These are phyloP conservation scores for Euwallacea fornicatus DNA, from an alignment of 1,140 invertebrate species.

Conservation along the genomic window DNA sequence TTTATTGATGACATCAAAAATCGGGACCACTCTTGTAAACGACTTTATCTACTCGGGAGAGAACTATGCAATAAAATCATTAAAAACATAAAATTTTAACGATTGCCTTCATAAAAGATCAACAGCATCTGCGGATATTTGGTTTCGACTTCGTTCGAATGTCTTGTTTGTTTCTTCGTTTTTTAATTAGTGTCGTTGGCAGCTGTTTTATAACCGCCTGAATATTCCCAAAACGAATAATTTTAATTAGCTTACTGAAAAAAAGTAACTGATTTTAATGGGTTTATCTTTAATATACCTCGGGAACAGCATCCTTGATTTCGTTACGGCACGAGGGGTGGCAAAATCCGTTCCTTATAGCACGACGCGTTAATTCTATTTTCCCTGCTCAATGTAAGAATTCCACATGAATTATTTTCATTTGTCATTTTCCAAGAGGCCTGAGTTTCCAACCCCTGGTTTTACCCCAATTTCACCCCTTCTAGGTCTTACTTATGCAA, in stretches of 20 bases:
- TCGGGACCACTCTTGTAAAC: conserved; percentile 36
- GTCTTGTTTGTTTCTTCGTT: conserved; percentile 32
- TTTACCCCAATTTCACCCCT: conserved; percentile 38
- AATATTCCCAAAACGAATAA: too few relatives aligned
- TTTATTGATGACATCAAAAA: conserved; percentile 39
- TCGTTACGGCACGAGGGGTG: not conserved
- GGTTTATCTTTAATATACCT: too few relatives aligned
- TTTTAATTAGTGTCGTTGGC: conserved; percentile 28
- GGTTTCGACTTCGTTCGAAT: conserved; percentile 16
- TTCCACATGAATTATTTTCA: conserved; percentile 45
- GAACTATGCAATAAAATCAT: conserved; percentile 36
- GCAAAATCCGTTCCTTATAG: conserved; percentile 25
- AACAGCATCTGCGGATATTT: conserved; percentile 36
- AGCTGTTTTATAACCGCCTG: conserved; percentile 11
- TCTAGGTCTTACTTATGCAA: conserved; percentile 41
- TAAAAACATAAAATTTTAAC: conserved; percentile 39
- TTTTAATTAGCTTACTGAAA: too few relatives aligned
- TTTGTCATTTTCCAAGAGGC: conserved; percentile 41
- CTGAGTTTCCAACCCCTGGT: conserved; percentile 28
- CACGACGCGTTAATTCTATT: conserved; percentile 40
- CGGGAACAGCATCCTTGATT: too few relatives aligned
- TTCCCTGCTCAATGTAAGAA: conserved; percentile 43
- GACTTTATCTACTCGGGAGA: conserved; percentile 25
- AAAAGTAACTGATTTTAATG: too few relatives aligned
- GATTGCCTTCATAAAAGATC: conserved; percentile 34